Base-by-base conservation (phyloP, 2,888 invertebrate species). In the Drosophila subsilvestris region DNA sequence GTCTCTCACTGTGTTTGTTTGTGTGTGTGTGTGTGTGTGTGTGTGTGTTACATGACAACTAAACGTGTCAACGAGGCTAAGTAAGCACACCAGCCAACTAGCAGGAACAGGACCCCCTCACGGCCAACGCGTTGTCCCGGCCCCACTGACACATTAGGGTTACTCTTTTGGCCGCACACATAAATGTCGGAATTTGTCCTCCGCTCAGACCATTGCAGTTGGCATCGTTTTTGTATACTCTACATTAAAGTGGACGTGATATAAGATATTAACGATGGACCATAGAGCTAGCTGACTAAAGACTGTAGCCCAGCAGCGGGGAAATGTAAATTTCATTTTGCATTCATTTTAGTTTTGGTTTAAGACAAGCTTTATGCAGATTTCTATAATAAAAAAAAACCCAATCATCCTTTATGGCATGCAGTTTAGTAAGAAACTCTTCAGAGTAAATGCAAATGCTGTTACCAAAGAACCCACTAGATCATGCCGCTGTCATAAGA, bases 1-100 rank as follows among this genome's bases (percentile, higher is more conserved):
- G n/a, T n/a, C n/a, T n/a, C n/a, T n/a, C n/a, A n/a, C n/a, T n/a
- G n/a, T n/a, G n/a, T n/a, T n/a, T n/a, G 45, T 54, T 54, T 63
- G 51, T 55, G 50, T 61, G 59, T 66, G 55, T 76, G 59, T 81
- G 76, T 66, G 45, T 54, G 56, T 63, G 51, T 55, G 50, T 61
- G 59, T 66, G 55, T 76, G 59, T 81, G 76, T 66, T 71, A 74
- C 72, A 69, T 74, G 74, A 70, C 78, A 79, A 78, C 78, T 86
- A 86, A 82, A 88, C 83, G 83, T 84, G 83, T 84, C 83, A 84
- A 86, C 86, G 71, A 83, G 86, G 80, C 88, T 66, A 87, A 69
- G 75, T 79, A 82, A 79, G 79, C 72, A 70, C 80, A 75, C 76
- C 80, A 80, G 59, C 75, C 73, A 84, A 78, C 76, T 83, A 80